Conservation (phyloP, 2,113 vertebrate species). For the Glaucomys volans region DNA sequence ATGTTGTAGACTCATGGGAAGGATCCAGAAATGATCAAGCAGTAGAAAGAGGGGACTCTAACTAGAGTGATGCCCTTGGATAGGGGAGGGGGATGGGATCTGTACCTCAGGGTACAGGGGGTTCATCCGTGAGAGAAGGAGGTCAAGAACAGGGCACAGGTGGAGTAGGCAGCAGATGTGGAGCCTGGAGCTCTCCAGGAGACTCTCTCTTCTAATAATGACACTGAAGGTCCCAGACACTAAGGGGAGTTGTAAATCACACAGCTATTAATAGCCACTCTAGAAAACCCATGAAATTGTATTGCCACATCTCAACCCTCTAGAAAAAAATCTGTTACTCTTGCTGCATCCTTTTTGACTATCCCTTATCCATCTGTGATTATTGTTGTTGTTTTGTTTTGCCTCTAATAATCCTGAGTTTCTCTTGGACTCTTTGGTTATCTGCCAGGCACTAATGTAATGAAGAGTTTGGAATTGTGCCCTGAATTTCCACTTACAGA, state of each 20-base stretch:
- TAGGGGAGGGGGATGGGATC: neutral
- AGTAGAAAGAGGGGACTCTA: neutral
- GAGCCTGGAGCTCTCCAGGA: neutral
- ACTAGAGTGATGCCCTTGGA: neutral
- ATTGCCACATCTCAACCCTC: neutral
- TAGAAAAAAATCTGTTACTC: neutral
- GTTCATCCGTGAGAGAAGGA: neutral
- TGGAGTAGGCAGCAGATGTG: rapidly evolving
- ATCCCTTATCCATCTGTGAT: neutral
- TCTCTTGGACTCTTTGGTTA: slow-evolving; percentile 45
- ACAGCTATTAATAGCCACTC: neutral
- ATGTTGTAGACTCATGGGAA: neutral
- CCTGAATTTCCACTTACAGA: slow-evolving; percentile 58
- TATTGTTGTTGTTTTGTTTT: neutral
- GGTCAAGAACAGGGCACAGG: neutral
- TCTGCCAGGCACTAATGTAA: slow-evolving; percentile 67
- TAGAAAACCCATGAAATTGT: neutral
- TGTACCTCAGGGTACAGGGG: neutral
- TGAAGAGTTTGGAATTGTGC: slow-evolving; percentile 65
- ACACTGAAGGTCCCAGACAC: neutral
- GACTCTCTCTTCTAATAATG: neutral
- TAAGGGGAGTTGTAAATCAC: neutral
- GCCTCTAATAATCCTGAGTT: neutral
- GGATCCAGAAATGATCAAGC: neutral
- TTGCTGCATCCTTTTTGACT: neutral